phyloP scores from a whole-genome alignment of 2,113 vertebrate species.

The Stictonetta naevosa region DNA sequence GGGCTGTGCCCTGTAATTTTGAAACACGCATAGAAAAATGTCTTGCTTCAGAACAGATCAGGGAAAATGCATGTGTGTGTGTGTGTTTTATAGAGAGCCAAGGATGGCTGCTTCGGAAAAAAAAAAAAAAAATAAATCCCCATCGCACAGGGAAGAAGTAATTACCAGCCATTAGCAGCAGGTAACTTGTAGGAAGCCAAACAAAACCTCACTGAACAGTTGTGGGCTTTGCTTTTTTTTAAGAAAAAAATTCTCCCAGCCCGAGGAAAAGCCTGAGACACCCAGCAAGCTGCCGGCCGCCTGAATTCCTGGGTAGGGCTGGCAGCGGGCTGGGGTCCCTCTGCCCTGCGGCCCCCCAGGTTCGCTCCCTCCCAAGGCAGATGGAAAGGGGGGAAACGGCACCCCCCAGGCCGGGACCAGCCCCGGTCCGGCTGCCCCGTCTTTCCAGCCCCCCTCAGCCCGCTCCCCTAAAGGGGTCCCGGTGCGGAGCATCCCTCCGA shows the following conservation, averaged over 20 bases:
- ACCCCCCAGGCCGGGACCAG: neutral
- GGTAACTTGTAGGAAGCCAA: conserved; percentile 13
- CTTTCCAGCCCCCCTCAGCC: conserved; percentile 36
- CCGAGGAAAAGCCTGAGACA: neutral
- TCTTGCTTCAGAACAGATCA: neutral
- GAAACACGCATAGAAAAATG: neutral
- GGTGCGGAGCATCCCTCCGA: neutral
- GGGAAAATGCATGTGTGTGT: neutral
- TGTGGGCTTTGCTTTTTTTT: neutral
- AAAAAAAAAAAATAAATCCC: neutral
- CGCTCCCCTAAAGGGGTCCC: neutral
- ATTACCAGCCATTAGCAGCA: neutral
- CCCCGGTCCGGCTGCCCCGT: neutral
- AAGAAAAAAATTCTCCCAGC: neutral
- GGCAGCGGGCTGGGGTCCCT: neutral
- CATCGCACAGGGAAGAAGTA: neutral
- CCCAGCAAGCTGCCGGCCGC: neutral
- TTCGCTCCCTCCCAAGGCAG: neutral
- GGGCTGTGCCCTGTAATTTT: neutral
- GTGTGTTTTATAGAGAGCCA: neutral
- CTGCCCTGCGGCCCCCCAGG: neutral
- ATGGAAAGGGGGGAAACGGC: neutral
- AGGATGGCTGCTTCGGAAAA: neutral
- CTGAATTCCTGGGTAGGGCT: neutral
- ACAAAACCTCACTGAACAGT: neutral